These are phyloP conservation scores for Sebastes cheni DNA, from an alignment of 2,797 vertebrate genomes.

Conservation along the genomic window DNA sequence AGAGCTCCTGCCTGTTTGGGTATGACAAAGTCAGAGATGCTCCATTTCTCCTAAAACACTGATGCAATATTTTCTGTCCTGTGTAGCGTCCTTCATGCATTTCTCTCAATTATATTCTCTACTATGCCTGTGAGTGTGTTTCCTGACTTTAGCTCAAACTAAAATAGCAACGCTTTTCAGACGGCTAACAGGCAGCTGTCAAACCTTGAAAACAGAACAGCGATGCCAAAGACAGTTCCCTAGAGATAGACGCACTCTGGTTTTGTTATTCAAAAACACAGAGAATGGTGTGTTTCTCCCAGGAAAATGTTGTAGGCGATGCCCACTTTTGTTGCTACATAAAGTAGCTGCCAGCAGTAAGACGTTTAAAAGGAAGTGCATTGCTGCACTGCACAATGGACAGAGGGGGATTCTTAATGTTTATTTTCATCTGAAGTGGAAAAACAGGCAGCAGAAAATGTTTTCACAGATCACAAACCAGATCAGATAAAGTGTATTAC, in stretches of 20 bases:
- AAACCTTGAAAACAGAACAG: slow-evolving; percentile 59
- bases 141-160: slow-evolving; percentile 50
- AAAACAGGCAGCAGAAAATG: not conserved
- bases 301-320: slow-evolving; percentile 45
- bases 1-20: not conserved
- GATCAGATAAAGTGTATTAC: not conserved
- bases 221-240: slow-evolving; percentile 57
- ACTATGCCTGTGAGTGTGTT: slow-evolving; percentile 44
- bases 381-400: slow-evolving; percentile 10
- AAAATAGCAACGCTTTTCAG: slow-evolving; percentile 66
- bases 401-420: not conserved
- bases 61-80: slow-evolving; percentile 39
- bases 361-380: slow-evolving; percentile 2
- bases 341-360: slow-evolving; percentile 31
- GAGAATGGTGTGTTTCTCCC: slow-evolving; percentile 35
- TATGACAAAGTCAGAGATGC: slow-evolving; percentile 17
- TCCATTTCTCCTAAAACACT: slow-evolving; percentile 5
- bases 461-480: slow-evolving; percentile 12
- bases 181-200: slow-evolving; percentile 76
- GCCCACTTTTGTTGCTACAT: slow-evolving; percentile 40
- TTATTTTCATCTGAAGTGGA: slow-evolving; percentile 1
- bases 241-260: slow-evolving; percentile 50
- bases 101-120: slow-evolving; percentile 45
- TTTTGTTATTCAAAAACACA: slow-evolving; percentile 54
- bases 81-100: slow-evolving; percentile 22